Base-by-base conservation (phyloP, 2,888 invertebrate genomes). In the Artemia sp. region DNA sequence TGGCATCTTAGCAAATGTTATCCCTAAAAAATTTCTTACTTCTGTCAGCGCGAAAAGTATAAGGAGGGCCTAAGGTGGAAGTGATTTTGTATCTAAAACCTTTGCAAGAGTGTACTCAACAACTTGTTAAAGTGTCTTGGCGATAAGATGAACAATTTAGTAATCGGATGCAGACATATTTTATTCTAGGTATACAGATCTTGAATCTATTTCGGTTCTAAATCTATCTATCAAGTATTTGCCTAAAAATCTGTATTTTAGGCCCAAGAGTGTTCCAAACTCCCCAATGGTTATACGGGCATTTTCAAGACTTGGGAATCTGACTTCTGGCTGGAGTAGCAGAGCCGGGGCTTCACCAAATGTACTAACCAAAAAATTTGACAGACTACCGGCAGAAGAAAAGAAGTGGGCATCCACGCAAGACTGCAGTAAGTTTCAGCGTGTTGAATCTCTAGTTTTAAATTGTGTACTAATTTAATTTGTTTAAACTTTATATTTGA, bases 211-310 rank as follows among this genome's bases (percentile, higher is more conserved):
- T 66, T 10, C 66, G 12, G 38, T 66, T 9, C 4, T 19, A 11
- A 19, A 38, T 38, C 66, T 12, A 24, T 66, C 9, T 12, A 66
- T 66, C 38, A 38, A 24, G 2, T 66, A 38, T 19, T 7, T 50
- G n/a, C 24, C 51, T 67, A 68, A 67, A 66, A 52, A 77, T 77
- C 81, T 38, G 4, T 38, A 38, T 38, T 38, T 72, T 81, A 86
- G 89, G 77, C 92, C 92, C 74, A 92, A 92, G 81, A 92, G 92
- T 78, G 92, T 92, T 72, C 92, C 92, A 51, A 91, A 90, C 75
- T 92, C 92, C 66, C 92, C 92, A 51, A 92, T 92, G 90, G 90
- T 92, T 73, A 91, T 91, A 79, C 83, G 92, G 51, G 92, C 92
- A 1, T 91, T 92, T 78, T 90, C 90, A n/a, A 84, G 92, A 19